Conservation (phyloP, 2,888 invertebrate genomes). For the Parelbella ahira region DNA sequence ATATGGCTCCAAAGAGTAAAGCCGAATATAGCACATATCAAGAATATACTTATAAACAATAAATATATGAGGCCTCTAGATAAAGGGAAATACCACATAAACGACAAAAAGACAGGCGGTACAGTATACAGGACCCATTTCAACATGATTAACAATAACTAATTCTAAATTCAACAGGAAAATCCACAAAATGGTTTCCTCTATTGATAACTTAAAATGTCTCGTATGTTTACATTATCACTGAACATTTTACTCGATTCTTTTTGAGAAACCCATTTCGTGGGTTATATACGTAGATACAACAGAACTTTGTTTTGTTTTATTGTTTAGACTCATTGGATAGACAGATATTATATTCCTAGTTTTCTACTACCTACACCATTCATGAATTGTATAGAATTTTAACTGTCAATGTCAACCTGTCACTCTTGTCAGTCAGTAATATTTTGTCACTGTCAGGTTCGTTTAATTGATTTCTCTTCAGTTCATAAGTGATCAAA, state of each 20-base stretch:
- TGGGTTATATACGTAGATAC: too few species aligned
- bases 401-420: too few species aligned
- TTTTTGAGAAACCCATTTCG: not conserved
- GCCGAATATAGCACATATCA: constrained; percentile 50
- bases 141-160: constrained; percentile 45
- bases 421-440: too few species aligned
- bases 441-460: too few species aligned
- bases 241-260: not conserved
- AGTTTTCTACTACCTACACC: too few species aligned
- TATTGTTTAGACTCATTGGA: too few species aligned
- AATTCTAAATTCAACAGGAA: not conserved
- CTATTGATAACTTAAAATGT: constrained; percentile 1
- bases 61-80: constrained; percentile 55
- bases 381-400: too few species aligned
- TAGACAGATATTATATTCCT: too few species aligned
- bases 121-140: constrained; percentile 49
- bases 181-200: constrained; percentile 4
- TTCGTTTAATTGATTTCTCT: too few species aligned
- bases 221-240: constrained; percentile 16
- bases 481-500: too few species aligned
- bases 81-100: constrained; percentile 57
- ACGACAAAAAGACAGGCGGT: constrained; percentile 47
- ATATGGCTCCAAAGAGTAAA: constrained; percentile 82
- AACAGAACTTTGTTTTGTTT: too few species aligned
- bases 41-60: constrained; percentile 46